A percentile compares a stretch with the other conserved stretches of the same genome.
Conservation (phyloP, 1,140 invertebrate genomes). For the Platyura marginata region DNA sequence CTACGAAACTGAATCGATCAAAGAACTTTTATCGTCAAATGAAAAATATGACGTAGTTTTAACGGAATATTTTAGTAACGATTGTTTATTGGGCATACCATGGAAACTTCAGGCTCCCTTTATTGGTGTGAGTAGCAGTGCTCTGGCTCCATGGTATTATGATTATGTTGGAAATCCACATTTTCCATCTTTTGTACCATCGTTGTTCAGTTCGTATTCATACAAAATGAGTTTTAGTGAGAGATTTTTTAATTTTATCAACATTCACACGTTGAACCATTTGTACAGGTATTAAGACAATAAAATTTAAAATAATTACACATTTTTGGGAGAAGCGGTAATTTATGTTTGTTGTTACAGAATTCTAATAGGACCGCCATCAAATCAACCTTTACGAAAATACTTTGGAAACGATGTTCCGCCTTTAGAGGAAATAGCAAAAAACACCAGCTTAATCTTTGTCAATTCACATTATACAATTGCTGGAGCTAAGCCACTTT, state of each 20-base stretch:
- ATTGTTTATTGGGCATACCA: slow-evolving; percentile 36
- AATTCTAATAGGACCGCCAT: slow-evolving; percentile 21
- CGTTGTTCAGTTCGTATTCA: slow-evolving; percentile 24
- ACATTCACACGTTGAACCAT: slow-evolving; percentile 19
- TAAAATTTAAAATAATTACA: slow-evolving; percentile 25
- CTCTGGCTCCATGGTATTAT: slow-evolving; percentile 37
- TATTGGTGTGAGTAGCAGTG: slow-evolving; percentile 34
- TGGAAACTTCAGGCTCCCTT: slow-evolving; percentile 33
- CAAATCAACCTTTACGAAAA: slow-evolving; percentile 24
- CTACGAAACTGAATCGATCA: slow-evolving; percentile 8
- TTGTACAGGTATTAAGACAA: too few species aligned
- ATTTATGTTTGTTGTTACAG: slow-evolving; percentile 19
- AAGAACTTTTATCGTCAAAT: slow-evolving; percentile 28
- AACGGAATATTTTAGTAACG: slow-evolving; percentile 38
- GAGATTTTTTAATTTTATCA: slow-evolving; percentile 30
- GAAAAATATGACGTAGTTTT: slow-evolving; percentile 18
- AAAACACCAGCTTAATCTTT: slow-evolving; percentile 39
- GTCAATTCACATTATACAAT: slow-evolving; percentile 42
- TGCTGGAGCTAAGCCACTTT: slow-evolving; percentile 32
- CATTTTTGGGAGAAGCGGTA: slow-evolving; percentile 21
- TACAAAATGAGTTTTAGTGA: slow-evolving; percentile 33
- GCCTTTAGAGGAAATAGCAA: slow-evolving; percentile 32
- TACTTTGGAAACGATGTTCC: slow-evolving; percentile 35
- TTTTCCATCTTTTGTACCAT: slow-evolving; percentile 34
- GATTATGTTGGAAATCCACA: slow-evolving; percentile 31